Base-by-base conservation (phyloP, 2,888 invertebrate genomes). In the Latrodectus hesperus region DNA sequence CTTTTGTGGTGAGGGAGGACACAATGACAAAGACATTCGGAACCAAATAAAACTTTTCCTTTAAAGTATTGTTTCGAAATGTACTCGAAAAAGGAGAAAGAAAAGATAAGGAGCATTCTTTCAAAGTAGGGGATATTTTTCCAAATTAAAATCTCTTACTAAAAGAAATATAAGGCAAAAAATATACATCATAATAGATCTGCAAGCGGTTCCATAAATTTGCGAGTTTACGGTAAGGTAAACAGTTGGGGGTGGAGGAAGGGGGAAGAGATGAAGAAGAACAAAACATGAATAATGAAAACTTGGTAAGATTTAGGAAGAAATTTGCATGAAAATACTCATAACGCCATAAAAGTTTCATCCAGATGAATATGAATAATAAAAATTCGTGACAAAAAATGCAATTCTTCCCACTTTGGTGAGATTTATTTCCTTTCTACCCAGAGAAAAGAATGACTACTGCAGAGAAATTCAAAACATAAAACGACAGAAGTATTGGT, bases 241-340 rank as follows among this genome's bases (percentile, higher is more conserved):
- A 83, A 83, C 77, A 83, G 64, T 38, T 38, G 38, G 38, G 38
- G 38, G 38, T 6, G 38, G 38, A 38, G 6, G 38, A 6, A 70
- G n/a, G n/a, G 60, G 2, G 60, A 71, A 55, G 75, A 55, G 55
- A 12, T 17, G n/a, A 65, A 12, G 52, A 16, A 55, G 38, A 72
- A 78, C 77, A 84, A 84, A 64, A 64, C 77, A 65, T 67, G 51
- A 78, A 65, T 65, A 84, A 73, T 72, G 84, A 67, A 11, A 73
- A 78, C 72, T 71, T 53, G 65, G 68, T 51, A 67, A 53, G 70
- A 12, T 77, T 83, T 71, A 52, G 51, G n/a, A 22, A 65, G 52
- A 65, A 77, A 84, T 84, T 84, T 84, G 78, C 84, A 84, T 84
- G 72, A 73, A 78, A 84, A 84, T 82, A 60, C 68, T 79, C 17